Base-by-base conservation (phyloP, 1,140 invertebrate genomes). In the Drosophila sechellia region DNA sequence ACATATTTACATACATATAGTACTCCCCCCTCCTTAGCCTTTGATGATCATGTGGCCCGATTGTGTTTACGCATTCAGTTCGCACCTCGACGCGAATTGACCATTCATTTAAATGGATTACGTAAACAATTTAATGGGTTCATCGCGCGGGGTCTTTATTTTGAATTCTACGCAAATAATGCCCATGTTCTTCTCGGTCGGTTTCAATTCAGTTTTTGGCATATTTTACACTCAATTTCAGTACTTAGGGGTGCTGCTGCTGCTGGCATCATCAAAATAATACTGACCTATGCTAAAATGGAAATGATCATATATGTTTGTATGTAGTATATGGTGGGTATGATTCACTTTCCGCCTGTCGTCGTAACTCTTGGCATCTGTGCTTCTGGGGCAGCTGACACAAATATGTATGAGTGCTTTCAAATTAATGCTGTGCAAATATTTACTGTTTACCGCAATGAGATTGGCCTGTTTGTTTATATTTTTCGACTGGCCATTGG, bases 91-190 rank as follows among this genome's bases (percentile, higher is more conserved):
- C 27, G 66, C 52, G 15, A 71, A 71, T 70, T 70, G 68, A 48
- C 52, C 68, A 71, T 71, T 70, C 35, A 71, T 71, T 70, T 35
- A 43, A 39, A 35, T 55, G 50, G 65, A 71, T 71, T 71, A 70
- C 68, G 68, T 70, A 70, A 71, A 71, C 68, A 71, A 40, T 70
- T 71, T 71, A 71, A 71, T 71, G 68, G 65, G 68, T 70, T 71
- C 52, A 71, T 48, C 34, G 34, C 48, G 64, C 45, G 61, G 64
- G 64, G 66, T 64, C 64, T 66, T 57, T 70, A 70, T 48, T 49
- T 71, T 53, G 37, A 27, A 35, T 71, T 56, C 64, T 69, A 70
- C 52, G 52, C 64, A 49, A 70, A 57, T 57, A 48, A 70, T 40
- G 68, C 12, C 49, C 35, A 57, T 71, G 65, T 70, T 70, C 50